Evolutionary conservation across 2,113 vertebrate species (phyloP).

Genomic region (Monarcha castaneiventris): DNA sequence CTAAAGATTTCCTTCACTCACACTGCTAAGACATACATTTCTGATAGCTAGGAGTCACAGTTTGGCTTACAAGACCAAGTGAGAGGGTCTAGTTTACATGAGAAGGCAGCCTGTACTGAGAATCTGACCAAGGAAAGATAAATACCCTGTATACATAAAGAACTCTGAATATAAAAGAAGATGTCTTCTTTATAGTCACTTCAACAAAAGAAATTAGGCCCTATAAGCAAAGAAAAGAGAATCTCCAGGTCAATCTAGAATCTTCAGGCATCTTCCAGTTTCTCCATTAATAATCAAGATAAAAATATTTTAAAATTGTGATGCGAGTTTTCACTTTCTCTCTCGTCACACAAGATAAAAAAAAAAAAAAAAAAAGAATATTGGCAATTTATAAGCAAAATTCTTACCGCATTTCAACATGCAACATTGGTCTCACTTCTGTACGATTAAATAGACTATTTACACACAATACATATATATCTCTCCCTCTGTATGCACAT

Average conservation of each 20-base stretch:
- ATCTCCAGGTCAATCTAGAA: slow-evolving; percentile 5
- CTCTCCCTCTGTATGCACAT: slow-evolving; percentile 61
- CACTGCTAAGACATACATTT: neutral
- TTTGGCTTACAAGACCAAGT: slow-evolving; percentile 2
- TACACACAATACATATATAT: slow-evolving; percentile 69
- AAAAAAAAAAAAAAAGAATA: slow-evolving; percentile 48
- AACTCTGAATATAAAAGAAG: slow-evolving; percentile 5
- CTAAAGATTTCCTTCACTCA: slow-evolving; percentile 20
- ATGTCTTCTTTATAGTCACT: neutral
- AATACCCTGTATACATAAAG: slow-evolving; percentile 31
- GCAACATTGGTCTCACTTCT: slow-evolving; percentile 64
- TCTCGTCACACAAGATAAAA: slow-evolving; percentile 56
- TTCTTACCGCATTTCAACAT: slow-evolving; percentile 63
- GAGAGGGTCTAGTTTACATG: neutral
- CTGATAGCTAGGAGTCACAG: neutral
- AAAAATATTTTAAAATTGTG: slow-evolving; percentile 54
- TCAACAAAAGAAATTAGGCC: slow-evolving; percentile 12
- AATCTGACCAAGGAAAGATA: neutral
- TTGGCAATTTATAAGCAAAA: slow-evolving; percentile 68
- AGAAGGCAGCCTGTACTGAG: slow-evolving; percentile 41
- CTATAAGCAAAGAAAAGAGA: neutral
- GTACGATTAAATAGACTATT: slow-evolving; percentile 77
- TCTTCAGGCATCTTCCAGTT: slow-evolving; percentile 64
- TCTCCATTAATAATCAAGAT: slow-evolving; percentile 51
- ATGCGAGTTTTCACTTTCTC: slow-evolving; percentile 56